phyloP scores from a whole-genome alignment of 2,113 vertebrate genomes.

The Thinocorus orbignyianus region DNA sequence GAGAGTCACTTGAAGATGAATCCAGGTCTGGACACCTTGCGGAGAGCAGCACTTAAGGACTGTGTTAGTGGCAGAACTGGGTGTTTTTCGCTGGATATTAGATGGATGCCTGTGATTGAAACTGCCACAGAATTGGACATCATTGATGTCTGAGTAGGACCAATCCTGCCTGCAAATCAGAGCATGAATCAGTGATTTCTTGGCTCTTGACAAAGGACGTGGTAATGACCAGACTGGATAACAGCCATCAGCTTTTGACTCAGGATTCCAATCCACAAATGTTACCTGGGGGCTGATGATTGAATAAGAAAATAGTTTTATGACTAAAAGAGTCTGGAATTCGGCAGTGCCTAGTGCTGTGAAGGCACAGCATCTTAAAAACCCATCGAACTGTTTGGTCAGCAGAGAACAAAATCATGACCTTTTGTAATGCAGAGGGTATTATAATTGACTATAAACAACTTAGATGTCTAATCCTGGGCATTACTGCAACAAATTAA shows the following conservation, averaged over 20 bases:
- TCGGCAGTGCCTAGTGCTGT: not conserved
- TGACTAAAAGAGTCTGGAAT: conserved; percentile 30
- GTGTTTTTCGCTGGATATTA: not conserved
- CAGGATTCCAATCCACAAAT: conserved; percentile 53
- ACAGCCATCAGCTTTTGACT: conserved; percentile 59
- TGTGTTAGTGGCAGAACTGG: conserved; percentile 39
- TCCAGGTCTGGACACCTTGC: conserved; percentile 52
- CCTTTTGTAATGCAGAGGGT: not conserved
- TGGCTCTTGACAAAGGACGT: conserved; percentile 60
- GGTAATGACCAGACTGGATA: conserved; percentile 70
- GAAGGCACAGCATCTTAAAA: conserved; percentile 37
- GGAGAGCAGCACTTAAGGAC: conserved; percentile 44
- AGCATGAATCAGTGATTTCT: conserved; percentile 73
- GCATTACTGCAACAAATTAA: not conserved
- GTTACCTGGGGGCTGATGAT: conserved; percentile 58
- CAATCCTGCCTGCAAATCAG: conserved; percentile 73
- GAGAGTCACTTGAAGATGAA: conserved; percentile 45
- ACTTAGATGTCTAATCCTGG: not conserved
- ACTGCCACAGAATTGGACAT: conserved; percentile 65
- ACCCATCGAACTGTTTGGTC: conserved; percentile 28
- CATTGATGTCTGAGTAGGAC: conserved; percentile 71
- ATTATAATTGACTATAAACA: conserved; percentile 8
- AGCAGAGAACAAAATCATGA: not conserved
- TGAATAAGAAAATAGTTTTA: conserved; percentile 61
- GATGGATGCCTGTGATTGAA: conserved; percentile 55